phyloP scores from a whole-genome alignment of 2,888 invertebrate genomes.

The Scaptomyza parva region DNA sequence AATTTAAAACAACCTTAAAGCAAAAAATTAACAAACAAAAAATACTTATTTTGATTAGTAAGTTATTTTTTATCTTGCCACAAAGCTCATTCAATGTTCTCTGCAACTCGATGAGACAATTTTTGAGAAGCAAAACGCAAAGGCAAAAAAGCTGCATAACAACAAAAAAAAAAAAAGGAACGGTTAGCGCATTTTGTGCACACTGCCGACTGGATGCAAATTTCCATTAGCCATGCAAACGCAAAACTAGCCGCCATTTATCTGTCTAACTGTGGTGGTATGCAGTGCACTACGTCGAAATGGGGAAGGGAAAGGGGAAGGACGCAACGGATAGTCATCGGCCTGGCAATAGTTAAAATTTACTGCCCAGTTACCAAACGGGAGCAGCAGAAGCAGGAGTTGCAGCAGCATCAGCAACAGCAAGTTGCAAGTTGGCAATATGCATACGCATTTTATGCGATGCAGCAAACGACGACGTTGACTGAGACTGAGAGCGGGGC shows the following conservation, averaged over 20 bases:
- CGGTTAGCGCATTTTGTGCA: slow-evolving; percentile 56
- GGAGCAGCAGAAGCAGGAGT: slow-evolving; percentile 17
- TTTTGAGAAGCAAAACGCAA: slow-evolving; percentile 5
- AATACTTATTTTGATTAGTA: too few species aligned
- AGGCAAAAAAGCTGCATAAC: slow-evolving; percentile 1
- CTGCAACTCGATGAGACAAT: slow-evolving; percentile 22
- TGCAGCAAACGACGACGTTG: slow-evolving; percentile 36
- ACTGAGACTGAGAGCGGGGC: slow-evolving; percentile 41
- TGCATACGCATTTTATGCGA: slow-evolving; percentile 77
- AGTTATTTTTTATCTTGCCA: neutral
- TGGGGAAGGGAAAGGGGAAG: neutral
- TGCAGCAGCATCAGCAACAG: slow-evolving; percentile 10
- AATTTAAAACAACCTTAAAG: too few species aligned
- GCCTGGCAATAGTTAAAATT: slow-evolving; percentile 78
- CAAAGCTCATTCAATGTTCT: slow-evolving; percentile 35
- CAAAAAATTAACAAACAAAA: too few species aligned
- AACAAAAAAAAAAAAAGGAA: slow-evolving; percentile 19
- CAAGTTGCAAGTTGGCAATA: slow-evolving; percentile 77
- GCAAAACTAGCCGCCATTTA: slow-evolving; percentile 80
- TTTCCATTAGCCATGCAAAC: slow-evolving; percentile 81
- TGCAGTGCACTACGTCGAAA: slow-evolving; percentile 4
- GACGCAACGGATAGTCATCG: slow-evolving; percentile 50
- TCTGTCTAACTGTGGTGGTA: slow-evolving; percentile 68
- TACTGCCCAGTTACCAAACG: slow-evolving; percentile 73
- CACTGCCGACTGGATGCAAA: slow-evolving; percentile 77